These are phyloP conservation scores for Limnephilus rhombicus DNA, from an alignment of 2,888 invertebrate species.

Conservation along the genomic window DNA sequence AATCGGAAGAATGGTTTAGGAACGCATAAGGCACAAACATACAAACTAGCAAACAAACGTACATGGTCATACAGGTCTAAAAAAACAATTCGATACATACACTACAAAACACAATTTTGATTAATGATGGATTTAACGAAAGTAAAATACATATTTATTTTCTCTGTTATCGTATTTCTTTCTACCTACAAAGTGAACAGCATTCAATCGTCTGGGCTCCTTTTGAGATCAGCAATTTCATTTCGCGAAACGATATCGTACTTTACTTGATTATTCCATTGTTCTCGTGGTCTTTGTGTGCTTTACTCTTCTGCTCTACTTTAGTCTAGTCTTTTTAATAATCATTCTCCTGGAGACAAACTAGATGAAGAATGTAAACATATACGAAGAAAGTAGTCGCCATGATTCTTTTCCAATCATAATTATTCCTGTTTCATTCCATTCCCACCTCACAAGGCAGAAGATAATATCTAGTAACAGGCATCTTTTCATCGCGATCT, in stretches of 20 bases:
- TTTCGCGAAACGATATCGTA: neutral
- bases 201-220: neutral
- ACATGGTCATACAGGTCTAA: too few relatives aligned
- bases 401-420: slow-evolving; percentile 1
- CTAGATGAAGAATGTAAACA: neutral
- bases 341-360: neutral
- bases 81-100: too few relatives aligned
- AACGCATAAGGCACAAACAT: too few relatives aligned
- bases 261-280: neutral
- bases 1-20: too few relatives aligned
- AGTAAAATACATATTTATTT: neutral
- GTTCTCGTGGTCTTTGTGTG: neutral
- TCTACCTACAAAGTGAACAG: neutral
- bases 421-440: neutral
- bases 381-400: neutral
- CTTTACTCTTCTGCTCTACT: neutral
- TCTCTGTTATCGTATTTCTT: neutral
- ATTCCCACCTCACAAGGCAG: neutral
- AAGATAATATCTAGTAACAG: neutral
- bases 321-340: neutral
- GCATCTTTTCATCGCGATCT: neutral
- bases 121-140: too few relatives aligned
- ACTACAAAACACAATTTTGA: too few relatives aligned
- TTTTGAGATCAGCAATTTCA: neutral
- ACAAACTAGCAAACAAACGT: too few relatives aligned